Conservation (phyloP, 2,113 vertebrate species). For the Mastomys coucha region DNA sequence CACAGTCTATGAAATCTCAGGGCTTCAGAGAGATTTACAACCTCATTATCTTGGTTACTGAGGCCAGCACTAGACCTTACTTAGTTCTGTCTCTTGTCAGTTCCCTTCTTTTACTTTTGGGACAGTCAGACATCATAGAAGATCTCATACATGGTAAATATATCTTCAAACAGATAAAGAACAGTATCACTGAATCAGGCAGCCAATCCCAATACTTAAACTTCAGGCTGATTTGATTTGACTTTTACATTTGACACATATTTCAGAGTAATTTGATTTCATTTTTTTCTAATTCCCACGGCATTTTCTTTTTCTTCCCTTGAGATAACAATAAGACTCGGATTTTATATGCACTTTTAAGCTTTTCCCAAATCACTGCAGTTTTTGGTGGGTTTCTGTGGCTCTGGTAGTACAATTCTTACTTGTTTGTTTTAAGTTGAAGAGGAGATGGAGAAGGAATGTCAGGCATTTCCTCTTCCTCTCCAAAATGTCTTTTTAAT, state of each 20-base stretch:
- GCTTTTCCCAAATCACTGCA: background rate
- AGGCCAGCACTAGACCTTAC: background rate
- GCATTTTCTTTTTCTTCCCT: slow-evolving; percentile 26
- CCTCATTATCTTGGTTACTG: background rate
- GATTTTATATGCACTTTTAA: background rate
- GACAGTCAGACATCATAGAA: background rate
- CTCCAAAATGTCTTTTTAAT: slow-evolving; percentile 75
- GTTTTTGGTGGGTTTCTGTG: slow-evolving; percentile 30
- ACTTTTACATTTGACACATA: slow-evolving; percentile 13
- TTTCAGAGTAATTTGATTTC: background rate
- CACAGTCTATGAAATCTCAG: background rate
- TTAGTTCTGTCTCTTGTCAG: background rate
- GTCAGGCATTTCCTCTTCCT: slow-evolving; percentile 78
- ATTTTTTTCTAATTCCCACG: background rate
- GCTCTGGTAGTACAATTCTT: slow-evolving; percentile 55
- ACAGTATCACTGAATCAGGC: background rate
- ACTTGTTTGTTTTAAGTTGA: slow-evolving; percentile 77
- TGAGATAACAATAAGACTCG: background rate
- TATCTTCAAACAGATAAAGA: background rate
- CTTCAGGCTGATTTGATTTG: background rate
- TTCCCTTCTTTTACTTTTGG: background rate
- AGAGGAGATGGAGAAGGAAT: slow-evolving; percentile 76
- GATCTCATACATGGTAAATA: rapidly evolving
- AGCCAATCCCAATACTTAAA: background rate
- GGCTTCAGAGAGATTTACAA: background rate